Evolutionary conservation across 2,797 vertebrate species (phyloP).

Genomic region (Erethizon dorsatum): DNA sequence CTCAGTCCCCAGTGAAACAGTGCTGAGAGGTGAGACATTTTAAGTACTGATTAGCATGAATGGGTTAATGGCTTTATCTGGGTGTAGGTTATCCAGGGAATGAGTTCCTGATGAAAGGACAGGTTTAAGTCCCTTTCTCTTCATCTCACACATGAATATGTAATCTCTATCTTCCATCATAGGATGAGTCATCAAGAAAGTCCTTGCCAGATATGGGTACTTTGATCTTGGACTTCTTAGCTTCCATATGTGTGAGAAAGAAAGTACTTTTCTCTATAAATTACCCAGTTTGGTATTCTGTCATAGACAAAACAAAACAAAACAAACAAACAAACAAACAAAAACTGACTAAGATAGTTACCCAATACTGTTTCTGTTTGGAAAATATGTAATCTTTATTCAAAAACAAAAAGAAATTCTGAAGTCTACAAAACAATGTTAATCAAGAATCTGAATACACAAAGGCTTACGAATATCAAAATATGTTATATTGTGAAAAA

Average conservation of each 20-base stretch:
- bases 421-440: not conserved
- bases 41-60: not conserved
- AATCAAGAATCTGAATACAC: not conserved
- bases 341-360: not conserved
- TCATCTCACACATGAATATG: not conserved
- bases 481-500: not conserved
- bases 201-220: not conserved
- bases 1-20: not conserved
- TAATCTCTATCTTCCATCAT: not conserved
- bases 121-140: not conserved
- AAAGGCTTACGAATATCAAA: not conserved
- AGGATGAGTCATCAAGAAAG: not conserved
- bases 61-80: not conserved
- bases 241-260: not conserved
- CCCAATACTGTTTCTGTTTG: not conserved
- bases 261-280: not conserved
- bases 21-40: not conserved
- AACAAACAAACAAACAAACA: not conserved
- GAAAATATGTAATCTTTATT: constrained; percentile 39
- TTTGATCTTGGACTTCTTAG: not conserved
- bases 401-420: not conserved
- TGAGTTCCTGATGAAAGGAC: not conserved
- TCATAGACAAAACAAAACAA: not conserved
- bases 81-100: not conserved
- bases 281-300: not conserved